A percentile compares a stretch with the other conserved stretches of the same genome.
Conservation (phyloP, 2,113 vertebrate genomes). For the Trachemys scripta region DNA sequence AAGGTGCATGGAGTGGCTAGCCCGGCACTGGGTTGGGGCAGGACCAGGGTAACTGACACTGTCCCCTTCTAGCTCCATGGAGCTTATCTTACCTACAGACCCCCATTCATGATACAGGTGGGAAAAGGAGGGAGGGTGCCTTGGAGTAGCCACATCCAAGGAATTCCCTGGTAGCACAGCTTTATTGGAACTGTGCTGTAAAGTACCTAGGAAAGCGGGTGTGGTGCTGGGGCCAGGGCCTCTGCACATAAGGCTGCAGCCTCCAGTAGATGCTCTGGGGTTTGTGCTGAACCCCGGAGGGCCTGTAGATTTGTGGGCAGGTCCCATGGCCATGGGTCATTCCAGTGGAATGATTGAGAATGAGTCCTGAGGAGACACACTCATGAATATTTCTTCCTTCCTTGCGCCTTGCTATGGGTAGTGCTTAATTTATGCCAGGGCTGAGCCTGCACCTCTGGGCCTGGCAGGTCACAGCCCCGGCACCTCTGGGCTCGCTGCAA, state of each 20-base stretch:
- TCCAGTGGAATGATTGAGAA: neutral
- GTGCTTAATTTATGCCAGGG: too few relatives aligned
- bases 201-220: neutral
- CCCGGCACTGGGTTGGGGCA: neutral
- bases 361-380: fast-evolving
- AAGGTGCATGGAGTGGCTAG: neutral
- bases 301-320: neutral
- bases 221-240: neutral
- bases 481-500: too few relatives aligned
- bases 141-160: neutral
- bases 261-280: neutral
- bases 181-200: fast-evolving
- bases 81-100: neutral
- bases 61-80: neutral
- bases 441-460: too few relatives aligned
- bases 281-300: neutral
- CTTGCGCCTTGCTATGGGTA: neutral
- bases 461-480: too few relatives aligned
- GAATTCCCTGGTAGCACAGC: fast-evolving
- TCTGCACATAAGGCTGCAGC: neutral
- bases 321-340: neutral
- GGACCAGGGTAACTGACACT: neutral
- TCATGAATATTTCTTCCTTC: neutral
- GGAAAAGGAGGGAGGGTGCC: neutral
- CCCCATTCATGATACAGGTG: neutral